Base-by-base conservation (phyloP, 2,113 vertebrate species). In the Columba janthina region DNA sequence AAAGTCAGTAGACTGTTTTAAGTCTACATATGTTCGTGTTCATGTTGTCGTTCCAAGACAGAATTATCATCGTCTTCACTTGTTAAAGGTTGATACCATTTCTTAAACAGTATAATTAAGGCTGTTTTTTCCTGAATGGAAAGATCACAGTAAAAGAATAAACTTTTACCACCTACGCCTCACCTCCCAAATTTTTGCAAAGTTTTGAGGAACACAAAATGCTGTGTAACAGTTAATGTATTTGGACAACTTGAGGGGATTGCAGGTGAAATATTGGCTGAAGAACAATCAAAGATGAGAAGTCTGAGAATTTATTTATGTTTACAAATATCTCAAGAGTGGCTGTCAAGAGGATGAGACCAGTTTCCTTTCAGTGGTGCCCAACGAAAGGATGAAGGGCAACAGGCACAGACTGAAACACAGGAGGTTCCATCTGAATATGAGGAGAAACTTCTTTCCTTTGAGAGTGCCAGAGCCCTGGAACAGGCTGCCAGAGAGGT, bases 31-130 rank as follows among this genome's bases (percentile, higher is more conserved):
- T 93, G 93, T 79, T 95, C 67, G 15, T 72, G 54, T 65, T 76
- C 26, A 0, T 69, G 40, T 46, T 88, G 74, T 74, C 6, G 0
- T 88, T 96, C 78, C 74, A 85, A 89, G 73, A 88, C 21, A 83
- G 71, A 94, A 88, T 84, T 88, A 88, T 74, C 74, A 94, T 58
- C 67, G 60, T 18, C 51, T 88, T 90, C 60, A 36, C 38, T 93
- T 70, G n/a, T 75, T 72, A 95, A 90, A 94, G 75, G 40, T 73
- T 86, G 51, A 46, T 95, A 93, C n/a, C 50, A 62, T 90, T 90
- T 93, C 69, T 92, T 84, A 88, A 76, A 64, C 69, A 86, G 42
- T 56, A 82, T 94, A 95, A 95, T 93, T 96, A 95, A 74, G 48
- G 60, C 64, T 95, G 60, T 5, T 90, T 70, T 90, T 96, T 88